Conservation (phyloP, 2,797 vertebrate species). For the Chromobotia macracanthus region DNA sequence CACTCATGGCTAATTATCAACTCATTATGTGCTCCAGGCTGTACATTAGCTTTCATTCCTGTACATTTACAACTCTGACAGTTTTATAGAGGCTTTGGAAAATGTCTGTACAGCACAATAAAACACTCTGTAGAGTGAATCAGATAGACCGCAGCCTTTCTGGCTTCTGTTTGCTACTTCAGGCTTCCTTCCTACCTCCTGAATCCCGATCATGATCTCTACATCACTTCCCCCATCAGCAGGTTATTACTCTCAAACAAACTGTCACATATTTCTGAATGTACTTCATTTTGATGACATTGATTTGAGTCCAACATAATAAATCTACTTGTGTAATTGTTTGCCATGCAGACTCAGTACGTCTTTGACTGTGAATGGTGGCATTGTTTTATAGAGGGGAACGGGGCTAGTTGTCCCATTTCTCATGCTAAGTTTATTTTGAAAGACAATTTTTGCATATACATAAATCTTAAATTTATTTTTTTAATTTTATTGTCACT, state of each 20-base stretch:
- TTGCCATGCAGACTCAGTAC: no score
- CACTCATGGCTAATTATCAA: conserved; percentile 60
- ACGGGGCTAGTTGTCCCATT: no score
- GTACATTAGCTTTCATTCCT: conserved; percentile 52
- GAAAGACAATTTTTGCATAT: no score
- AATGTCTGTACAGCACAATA: conserved; percentile 50
- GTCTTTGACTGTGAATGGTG: no score
- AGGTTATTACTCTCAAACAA: conserved; percentile 17
- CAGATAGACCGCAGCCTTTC: conserved; percentile 17
- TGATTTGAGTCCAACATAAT: conserved; percentile 17
- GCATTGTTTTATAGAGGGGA: no score
- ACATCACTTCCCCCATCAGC: background rate
- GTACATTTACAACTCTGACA: conserved; percentile 39
- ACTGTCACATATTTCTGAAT: conserved; percentile 27
- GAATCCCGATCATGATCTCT: conserved; percentile 9
- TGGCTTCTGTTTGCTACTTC: conserved; percentile 38
- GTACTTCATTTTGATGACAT: background rate
- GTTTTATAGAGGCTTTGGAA: conserved; percentile 51
- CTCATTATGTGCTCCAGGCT: conserved; percentile 50
- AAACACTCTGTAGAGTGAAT: conserved; percentile 45
- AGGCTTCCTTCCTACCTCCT: background rate
- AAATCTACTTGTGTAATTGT: conserved; percentile 8
- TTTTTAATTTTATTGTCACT: no score
- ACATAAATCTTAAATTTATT: no score
- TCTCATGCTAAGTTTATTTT: no score